Conservation (phyloP, 2,113 vertebrate genomes). For the Periophthalmus modestus region DNA sequence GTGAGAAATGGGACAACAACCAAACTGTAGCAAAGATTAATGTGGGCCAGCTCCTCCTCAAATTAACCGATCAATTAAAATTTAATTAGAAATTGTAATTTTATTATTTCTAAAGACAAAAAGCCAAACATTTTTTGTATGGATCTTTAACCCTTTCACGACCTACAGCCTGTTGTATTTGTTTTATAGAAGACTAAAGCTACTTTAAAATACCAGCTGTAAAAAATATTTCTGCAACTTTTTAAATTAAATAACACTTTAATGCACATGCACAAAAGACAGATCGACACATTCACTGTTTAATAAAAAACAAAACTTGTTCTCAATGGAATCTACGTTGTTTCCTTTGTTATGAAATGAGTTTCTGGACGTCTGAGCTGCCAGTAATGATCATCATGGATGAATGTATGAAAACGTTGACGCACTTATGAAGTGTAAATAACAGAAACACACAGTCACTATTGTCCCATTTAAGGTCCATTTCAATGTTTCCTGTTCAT, state of each 20-base stretch:
- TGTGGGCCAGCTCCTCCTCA: slow-evolving; percentile 18
- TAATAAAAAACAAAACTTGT: slow-evolving; percentile 19
- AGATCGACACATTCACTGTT: slow-evolving; percentile 54
- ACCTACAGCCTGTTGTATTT: background rate
- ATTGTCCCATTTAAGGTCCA: slow-evolving; percentile 38
- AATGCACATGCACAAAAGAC: slow-evolving; percentile 61
- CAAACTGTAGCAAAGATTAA: slow-evolving; percentile 46
- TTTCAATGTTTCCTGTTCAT: slow-evolving; percentile 16
- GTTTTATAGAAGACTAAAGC: background rate
- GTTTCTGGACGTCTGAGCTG: slow-evolving; percentile 48
- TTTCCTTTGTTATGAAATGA: slow-evolving; percentile 23
- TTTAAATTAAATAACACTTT: slow-evolving; percentile 60
- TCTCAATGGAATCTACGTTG: slow-evolving; percentile 3
- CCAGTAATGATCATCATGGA: slow-evolving; percentile 69
- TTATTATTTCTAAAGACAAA: background rate
- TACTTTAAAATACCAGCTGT: background rate
- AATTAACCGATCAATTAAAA: slow-evolving; percentile 36
- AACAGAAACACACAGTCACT: slow-evolving; percentile 44
- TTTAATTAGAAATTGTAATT: background rate
- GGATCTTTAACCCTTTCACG: background rate
- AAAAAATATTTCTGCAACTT: background rate
- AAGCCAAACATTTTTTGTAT: background rate
- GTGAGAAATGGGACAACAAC: slow-evolving; percentile 21
- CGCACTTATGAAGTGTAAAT: slow-evolving; percentile 79
- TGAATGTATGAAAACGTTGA: slow-evolving; percentile 65